These are phyloP conservation scores for Ianthella basta DNA, from an alignment of 37 sponge, comb jelly and placozoan genomes.

Conservation along the genomic window DNA sequence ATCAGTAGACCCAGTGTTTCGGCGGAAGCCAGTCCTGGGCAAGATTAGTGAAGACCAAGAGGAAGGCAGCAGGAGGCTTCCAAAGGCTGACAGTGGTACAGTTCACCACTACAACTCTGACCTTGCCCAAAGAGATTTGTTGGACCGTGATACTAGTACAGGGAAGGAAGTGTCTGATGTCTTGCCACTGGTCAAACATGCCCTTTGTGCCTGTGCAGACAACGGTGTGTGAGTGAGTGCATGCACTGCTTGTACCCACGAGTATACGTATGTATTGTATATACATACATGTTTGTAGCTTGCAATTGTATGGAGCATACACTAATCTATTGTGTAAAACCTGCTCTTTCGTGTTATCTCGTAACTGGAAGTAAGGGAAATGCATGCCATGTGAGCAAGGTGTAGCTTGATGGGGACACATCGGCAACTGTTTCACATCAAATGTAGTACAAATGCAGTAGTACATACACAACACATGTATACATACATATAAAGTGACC, in stretches of 20 bases:
- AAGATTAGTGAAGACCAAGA: neutral
- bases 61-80: neutral
- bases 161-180: neutral
- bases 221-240: too few species aligned
- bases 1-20: neutral
- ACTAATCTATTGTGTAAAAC: too few species aligned
- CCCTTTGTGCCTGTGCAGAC: neutral
- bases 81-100: neutral
- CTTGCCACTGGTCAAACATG: neutral
- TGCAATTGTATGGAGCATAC: too few species aligned
- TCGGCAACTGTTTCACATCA: neutral
- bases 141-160: neutral
- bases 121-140: neutral
- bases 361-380: neutral
- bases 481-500: neutral
- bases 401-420: neutral
- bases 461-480: neutral
- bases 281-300: too few species aligned
- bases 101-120: neutral
- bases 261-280: too few species aligned
- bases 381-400: neutral
- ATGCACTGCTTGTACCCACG: too few species aligned
- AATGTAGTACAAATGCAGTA: neutral
- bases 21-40: neutral
- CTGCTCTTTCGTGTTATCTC: too few species aligned